Evolutionary conservation across 2,888 invertebrate genomes (phyloP), one percentile per base, ranked within the genome.

Genomic region (Limnephilus lunatus): DNA sequence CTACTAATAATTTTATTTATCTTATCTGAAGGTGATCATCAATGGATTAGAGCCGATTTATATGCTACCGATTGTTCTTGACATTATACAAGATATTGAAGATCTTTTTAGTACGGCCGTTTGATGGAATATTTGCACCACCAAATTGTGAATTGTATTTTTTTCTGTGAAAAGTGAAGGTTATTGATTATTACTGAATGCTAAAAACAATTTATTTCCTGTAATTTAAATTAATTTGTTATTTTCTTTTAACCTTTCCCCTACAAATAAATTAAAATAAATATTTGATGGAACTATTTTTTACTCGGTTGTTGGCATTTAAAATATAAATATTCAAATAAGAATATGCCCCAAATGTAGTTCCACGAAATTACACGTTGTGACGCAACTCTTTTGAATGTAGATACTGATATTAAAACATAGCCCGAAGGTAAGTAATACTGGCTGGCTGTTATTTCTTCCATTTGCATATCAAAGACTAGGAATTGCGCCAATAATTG

Each of bases 51-150:
- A 87, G 3, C n/a, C 53, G 31, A 87, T 53, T 53, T 87, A 39
- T 85, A 53, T 53, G 87, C 87, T 87, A 32, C 87, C 48, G 87
- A 53, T 87, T 87, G 87, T 87, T 87, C 53, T 87, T 53, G 87
- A 87, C 87, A 87, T 87, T 68, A 68, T 25, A 68, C 25, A 68
- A 68, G 68, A 25, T 68, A 1, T 68, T 25, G 19, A 53, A 53
- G 68, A 68, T 25, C n/a, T 19, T 25, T 68, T 68, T 68, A 68
- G 25, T 68, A 1, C 68, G 68, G 68, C 44, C 44, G 48, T 3
- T 15, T 15, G 48, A 14, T 48, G 2, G 14, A 48, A 48, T 48
- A 68, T 68, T 68, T 68, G 25, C 53, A 25, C 53, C 53, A 25
- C 19, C 5, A 68, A 19, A 25, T 19, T 19, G 53, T 25, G 53